Evolutionary conservation across 2,797 vertebrate species (phyloP).

Genomic region (Nannoperca australis): DNA sequence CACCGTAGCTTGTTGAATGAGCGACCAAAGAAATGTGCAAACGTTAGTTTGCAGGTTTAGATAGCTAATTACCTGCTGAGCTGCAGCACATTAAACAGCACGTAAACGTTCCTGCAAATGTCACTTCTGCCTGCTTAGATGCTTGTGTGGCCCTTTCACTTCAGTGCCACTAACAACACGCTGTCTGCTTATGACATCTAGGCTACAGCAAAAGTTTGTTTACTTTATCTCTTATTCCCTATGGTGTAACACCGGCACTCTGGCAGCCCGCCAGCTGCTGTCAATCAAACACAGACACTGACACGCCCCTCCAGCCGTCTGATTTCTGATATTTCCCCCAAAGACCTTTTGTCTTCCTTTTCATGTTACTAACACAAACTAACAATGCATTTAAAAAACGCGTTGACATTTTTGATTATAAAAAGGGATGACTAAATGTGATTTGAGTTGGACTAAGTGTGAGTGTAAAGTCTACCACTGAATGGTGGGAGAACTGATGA

Average conservation of each 20-base stretch:
- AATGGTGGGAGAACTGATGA: conserved; percentile 40
- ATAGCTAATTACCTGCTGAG: background rate
- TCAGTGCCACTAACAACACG: background rate
- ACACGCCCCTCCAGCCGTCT: no score
- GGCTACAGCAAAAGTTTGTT: background rate
- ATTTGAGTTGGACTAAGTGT: background rate
- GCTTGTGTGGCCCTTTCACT: background rate
- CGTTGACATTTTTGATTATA: background rate
- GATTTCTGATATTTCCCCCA: background rate
- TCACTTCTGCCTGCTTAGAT: background rate
- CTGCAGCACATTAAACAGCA: background rate
- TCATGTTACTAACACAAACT: background rate
- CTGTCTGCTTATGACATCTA: background rate
- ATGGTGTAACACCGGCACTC: background rate
- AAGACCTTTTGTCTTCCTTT: background rate
- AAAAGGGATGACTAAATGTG: background rate
- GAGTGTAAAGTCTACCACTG: conserved; percentile 34
- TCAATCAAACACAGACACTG: background rate
- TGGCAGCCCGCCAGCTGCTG: background rate
- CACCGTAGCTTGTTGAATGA: background rate
- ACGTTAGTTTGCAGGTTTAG: background rate
- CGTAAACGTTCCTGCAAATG: background rate
- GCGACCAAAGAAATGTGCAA: background rate
- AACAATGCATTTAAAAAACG: background rate
- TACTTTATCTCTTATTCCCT: background rate